phyloP scores from a whole-genome alignment of 2,888 invertebrate genomes.

The Ecdyonurus torrentis region DNA sequence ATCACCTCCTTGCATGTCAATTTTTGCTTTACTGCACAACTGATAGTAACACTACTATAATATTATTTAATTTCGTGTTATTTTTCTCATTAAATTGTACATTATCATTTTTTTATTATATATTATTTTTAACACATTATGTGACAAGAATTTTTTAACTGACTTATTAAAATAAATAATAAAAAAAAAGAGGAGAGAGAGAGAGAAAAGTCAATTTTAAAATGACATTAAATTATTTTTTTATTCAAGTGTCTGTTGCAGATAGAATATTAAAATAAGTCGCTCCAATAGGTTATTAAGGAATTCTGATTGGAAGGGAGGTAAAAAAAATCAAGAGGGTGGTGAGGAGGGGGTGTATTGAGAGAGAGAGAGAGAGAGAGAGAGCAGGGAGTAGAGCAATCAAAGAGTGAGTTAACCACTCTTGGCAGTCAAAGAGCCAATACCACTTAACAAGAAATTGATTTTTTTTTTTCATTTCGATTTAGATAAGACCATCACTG shows the following conservation, averaged over 20 bases:
- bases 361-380: neutral
- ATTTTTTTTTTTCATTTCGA: neutral
- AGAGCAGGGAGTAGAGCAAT: neutral
- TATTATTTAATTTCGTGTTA: too few species aligned
- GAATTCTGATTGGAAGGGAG: neutral
- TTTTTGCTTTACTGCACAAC: too few species aligned
- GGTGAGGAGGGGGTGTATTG: neutral
- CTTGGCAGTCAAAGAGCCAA: constrained; percentile 5
- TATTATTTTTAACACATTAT: neutral
- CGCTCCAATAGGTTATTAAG: neutral
- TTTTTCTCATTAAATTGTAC: too few species aligned
- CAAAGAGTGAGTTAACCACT: constrained; percentile 7
- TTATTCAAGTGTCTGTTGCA: neutral
- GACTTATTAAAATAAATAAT: neutral
- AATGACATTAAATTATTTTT: neutral
- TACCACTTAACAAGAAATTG: neutral
- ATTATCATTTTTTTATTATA: neutral
- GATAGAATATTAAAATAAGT: neutral
- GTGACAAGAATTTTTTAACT: neutral
- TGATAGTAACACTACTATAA: too few species aligned
- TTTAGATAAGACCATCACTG: neutral
- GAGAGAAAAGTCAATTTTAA: too few species aligned
- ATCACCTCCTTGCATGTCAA: too few species aligned
- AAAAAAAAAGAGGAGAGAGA: too few species aligned
- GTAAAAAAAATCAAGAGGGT: neutral